Evolutionary conservation across 2,888 invertebrate species (phyloP).

Genomic region (Unio pictorum): DNA sequence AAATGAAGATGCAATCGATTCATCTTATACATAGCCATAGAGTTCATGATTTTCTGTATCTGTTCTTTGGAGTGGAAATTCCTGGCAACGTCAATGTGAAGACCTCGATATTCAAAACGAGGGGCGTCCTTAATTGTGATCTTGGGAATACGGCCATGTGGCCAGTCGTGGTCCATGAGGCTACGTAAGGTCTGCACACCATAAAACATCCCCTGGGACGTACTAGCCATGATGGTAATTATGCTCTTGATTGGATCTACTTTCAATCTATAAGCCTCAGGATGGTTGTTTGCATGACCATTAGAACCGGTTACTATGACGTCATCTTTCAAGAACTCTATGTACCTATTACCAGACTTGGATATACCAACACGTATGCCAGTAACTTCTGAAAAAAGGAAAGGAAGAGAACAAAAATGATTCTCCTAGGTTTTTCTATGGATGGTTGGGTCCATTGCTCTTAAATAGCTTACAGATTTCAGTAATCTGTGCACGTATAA

Average conservation of each 20-base stretch:
- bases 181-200: constrained; percentile 53
- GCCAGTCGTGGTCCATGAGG: constrained; percentile 12
- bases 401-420: neutral
- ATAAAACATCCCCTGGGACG: constrained; percentile 52
- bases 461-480: too few relatives aligned
- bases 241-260: constrained; percentile 29
- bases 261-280: constrained; percentile 48
- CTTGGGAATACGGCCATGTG: constrained; percentile 21
- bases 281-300: constrained; percentile 12
- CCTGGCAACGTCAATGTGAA: constrained; percentile 63
- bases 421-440: too few relatives aligned
- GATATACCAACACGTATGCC: constrained; percentile 11
- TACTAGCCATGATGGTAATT: constrained; percentile 41
- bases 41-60: constrained; percentile 52
- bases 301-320: constrained; percentile 13
- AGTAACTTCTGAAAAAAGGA: constrained; percentile 21
- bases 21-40: constrained; percentile 67
- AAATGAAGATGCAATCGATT: constrained; percentile 68
- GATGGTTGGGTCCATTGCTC: too few relatives aligned
- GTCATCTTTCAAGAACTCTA: constrained; percentile 16
- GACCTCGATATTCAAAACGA: constrained; percentile 61
- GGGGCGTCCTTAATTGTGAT: constrained; percentile 52
- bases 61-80: constrained; percentile 60
- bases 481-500: too few relatives aligned
- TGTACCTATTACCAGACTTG: constrained; percentile 22